Percentiles rank a stretch among this genome's conserved stretches.
phyloP scores from a whole-genome alignment of 2,797 vertebrate genomes.

The Fistularia tabacaria region DNA sequence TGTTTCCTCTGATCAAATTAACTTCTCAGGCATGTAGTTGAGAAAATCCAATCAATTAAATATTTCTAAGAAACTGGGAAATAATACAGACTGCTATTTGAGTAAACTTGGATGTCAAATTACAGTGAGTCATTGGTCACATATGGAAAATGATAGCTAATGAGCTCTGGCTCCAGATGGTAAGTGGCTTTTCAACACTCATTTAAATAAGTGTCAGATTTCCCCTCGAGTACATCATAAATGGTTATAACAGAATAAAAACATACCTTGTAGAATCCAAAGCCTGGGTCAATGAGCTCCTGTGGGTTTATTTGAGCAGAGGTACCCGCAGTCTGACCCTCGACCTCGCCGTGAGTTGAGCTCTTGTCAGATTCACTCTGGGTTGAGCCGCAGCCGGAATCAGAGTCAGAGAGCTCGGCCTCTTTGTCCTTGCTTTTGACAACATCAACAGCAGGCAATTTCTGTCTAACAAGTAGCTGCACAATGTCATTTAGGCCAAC shows the following conservation, averaged over 20 bases:
- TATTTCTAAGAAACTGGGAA: no score
- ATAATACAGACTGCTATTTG: no score
- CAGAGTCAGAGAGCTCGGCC: constrained; percentile 88
- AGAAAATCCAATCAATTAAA: no score
- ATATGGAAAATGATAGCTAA: no score
- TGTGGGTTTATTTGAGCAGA: constrained; percentile 58
- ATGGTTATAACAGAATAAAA: background rate
- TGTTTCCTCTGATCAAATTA: no score
- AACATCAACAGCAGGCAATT: constrained; percentile 52
- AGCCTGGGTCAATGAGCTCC: constrained; percentile 74
- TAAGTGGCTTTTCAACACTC: no score
- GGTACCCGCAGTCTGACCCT: constrained; percentile 76
- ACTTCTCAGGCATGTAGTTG: no score
- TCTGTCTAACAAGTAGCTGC: constrained; percentile 89
- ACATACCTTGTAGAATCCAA: constrained; percentile 87
- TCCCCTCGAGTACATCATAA: no score
- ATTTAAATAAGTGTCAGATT: no score
- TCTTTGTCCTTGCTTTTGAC: constrained; percentile 83
- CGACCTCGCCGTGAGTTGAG: constrained; percentile 85
- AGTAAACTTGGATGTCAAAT: no score
- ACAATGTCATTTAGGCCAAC: constrained; percentile 96
- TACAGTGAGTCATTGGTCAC: no score
- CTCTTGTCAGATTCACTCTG: constrained; percentile 93
- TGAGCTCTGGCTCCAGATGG: no score
- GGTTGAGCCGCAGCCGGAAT: constrained; percentile 91